These are phyloP conservation scores for Conger conger DNA, from an alignment of 2,113 vertebrate genomes.

Conservation along the genomic window DNA sequence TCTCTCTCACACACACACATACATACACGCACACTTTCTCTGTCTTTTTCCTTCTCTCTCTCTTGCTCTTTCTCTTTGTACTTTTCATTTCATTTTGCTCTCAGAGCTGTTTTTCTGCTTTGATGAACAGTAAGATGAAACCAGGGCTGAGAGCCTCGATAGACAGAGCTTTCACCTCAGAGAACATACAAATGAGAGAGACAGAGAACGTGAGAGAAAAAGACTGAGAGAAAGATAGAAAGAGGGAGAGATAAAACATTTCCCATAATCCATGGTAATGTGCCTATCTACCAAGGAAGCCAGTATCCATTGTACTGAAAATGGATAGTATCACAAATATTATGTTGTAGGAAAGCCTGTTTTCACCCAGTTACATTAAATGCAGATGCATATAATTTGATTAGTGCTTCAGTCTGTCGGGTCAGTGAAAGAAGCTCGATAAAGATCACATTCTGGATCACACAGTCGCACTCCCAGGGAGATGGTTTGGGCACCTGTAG, in stretches of 20 bases:
- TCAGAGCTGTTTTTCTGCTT: slow-evolving; percentile 24
- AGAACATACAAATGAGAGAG: slow-evolving; percentile 49
- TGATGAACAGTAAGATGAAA: slow-evolving; percentile 40
- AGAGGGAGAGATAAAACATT: not conserved
- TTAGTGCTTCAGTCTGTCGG: not conserved
- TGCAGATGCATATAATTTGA: not conserved
- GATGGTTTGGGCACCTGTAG: not conserved
- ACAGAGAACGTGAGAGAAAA: not conserved
- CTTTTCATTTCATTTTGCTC: slow-evolving; percentile 30
- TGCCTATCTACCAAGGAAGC: not conserved
- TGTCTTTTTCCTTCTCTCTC: too few relatives aligned
- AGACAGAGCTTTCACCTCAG: slow-evolving; percentile 28
- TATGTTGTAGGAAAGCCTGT: not conserved
- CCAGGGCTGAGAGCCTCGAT: slow-evolving; percentile 39
- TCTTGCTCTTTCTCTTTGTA: not conserved
- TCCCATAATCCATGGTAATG: not conserved
- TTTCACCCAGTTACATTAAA: not conserved
- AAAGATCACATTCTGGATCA: not conserved
- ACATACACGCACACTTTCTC: too few relatives aligned
- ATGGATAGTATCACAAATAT: not conserved
- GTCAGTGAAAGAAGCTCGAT: not conserved
- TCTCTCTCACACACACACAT: not conserved
- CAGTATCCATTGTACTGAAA: not conserved
- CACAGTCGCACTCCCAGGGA: not conserved
- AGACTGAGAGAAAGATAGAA: not conserved